Conservation (phyloP, 2,888 invertebrate genomes). For the Amorpha juglandis region DNA sequence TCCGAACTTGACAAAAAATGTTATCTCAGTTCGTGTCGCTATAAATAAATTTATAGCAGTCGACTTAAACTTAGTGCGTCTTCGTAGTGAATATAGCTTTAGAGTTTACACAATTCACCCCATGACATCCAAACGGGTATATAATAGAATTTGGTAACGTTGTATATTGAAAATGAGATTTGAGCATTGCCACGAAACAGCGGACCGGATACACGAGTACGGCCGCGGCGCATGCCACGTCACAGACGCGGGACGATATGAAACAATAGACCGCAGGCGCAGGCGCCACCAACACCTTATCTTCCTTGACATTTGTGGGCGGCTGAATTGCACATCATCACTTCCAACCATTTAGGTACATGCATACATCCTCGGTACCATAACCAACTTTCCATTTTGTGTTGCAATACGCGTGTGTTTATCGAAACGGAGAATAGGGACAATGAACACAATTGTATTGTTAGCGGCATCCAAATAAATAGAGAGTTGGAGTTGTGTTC, state of each 20-base stretch:
- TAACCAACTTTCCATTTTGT: slow-evolving; percentile 75
- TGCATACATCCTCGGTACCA: slow-evolving; percentile 58
- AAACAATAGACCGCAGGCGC: slow-evolving; percentile 67
- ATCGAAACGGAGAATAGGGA: slow-evolving; percentile 67
- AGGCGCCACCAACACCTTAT: slow-evolving; percentile 71
- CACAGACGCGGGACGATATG: slow-evolving; percentile 34
- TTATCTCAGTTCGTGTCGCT: slow-evolving; percentile 1
- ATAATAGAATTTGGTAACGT: slow-evolving; percentile 17
- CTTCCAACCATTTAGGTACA: slow-evolving; percentile 63
- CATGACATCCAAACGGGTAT: slow-evolving; percentile 10
- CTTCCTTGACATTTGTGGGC: slow-evolving; percentile 67
- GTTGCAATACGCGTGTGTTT: slow-evolving; percentile 67
- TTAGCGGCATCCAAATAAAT: slow-evolving; percentile 75
- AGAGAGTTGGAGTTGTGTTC: slow-evolving; percentile 67
- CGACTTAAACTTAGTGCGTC: too few relatives aligned
- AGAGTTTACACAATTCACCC: slow-evolving; percentile 5
- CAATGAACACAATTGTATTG: slow-evolving; percentile 72
- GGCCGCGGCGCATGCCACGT: slow-evolving; percentile 27
- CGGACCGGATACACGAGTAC: not conserved
- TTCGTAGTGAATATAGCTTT: not conserved
- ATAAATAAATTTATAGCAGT: slow-evolving; percentile 2
- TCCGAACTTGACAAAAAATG: not conserved
- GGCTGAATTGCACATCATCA: slow-evolving; percentile 76
- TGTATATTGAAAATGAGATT: slow-evolving; percentile 5
- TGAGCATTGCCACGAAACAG: not conserved